Evolutionary conservation across 2,888 invertebrate genomes (phyloP), one percentile per base, ranked within the genome.

Genomic region (Micoletzkya japonica): DNA sequence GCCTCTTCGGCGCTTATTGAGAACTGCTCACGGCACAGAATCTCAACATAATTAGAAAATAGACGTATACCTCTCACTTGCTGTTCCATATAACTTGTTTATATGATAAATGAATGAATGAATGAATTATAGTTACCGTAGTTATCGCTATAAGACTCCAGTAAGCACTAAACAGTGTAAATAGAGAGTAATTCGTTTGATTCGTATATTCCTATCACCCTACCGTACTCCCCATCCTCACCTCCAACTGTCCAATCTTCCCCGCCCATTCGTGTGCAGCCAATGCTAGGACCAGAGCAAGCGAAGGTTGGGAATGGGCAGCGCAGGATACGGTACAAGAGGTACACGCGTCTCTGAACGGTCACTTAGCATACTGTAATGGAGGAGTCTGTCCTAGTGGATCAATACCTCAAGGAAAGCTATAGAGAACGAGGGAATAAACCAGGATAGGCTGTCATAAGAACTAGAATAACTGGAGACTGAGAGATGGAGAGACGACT

Each of bases 271-370:
- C 57, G 32, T 67, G 67, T 6, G 67, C 57, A 34, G 34, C 26
- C 20, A 67, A 57, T n/a, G 67, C 56, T 28, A 67, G 67, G 39
- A 67, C 36, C 57, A 67, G 67, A 39, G 67, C 39, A 44, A 67
- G 57, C 7, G 57, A 37, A n/a, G 67, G 67, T n/a, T 39, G 36
- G 24, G 57, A 57, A 10, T 36, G 36, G 28, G 56, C 39, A n/a
- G 30, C 50, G 30, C 24, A 32, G 39, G 39, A 64, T 14, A 36
- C 36, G 6, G 57, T 57, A 26, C 37, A 67, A 20, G 39, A 32
- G n/a, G 57, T 32, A 37, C 30, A 67, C n/a, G 57, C 39, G 32
- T 67, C 57, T 57, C 67, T 56, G 44, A 34, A 10, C 14, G 24
- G 10, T 24, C 14, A 56, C 24, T 24, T 10, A 26, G 14, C 7